Evolutionary conservation across 2,888 invertebrate genomes (phyloP).

Genomic region (Dione vanillae): DNA sequence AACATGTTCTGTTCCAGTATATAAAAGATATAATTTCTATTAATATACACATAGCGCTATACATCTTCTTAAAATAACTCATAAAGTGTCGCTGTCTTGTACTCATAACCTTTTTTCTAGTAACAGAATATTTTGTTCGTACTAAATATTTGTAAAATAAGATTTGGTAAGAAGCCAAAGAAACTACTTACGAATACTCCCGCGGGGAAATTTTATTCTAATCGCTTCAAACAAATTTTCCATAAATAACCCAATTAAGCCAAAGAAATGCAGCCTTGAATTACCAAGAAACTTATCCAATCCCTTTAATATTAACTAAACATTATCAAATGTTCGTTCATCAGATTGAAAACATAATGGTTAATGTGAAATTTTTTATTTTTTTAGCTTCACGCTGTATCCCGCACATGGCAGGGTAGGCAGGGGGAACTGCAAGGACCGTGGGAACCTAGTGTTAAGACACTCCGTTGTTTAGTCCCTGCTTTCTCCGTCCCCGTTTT

Average conservation of each 20-base stretch:
- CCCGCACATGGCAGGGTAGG: no score
- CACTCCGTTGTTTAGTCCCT: no score
- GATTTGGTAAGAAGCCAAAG: slow-evolving; percentile 46
- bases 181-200: slow-evolving; percentile 40
- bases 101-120: slow-evolving; percentile 21
- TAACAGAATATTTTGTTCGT: slow-evolving; percentile 29
- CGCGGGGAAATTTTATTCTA: slow-evolving; percentile 39
- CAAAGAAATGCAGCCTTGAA: slow-evolving; percentile 23
- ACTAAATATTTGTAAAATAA: slow-evolving; percentile 40
- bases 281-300: neutral
- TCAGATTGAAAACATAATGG: neutral
- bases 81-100: slow-evolving; percentile 15
- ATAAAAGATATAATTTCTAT: slow-evolving; percentile 4
- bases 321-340: neutral
- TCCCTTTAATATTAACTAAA: neutral
- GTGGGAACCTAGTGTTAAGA: no score
- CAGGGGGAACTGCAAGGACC: no score
- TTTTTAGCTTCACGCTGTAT: no score
- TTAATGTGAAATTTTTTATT: no score
- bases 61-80: slow-evolving; percentile 11
- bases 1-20: neutral
- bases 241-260: slow-evolving; percentile 31
- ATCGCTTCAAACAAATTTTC: slow-evolving; percentile 32
- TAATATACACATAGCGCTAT: neutral
- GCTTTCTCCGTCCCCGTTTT: no score